phyloP scores from a whole-genome alignment of 1,140 invertebrate species.

The Caenorhabditis inopinata region DNA sequence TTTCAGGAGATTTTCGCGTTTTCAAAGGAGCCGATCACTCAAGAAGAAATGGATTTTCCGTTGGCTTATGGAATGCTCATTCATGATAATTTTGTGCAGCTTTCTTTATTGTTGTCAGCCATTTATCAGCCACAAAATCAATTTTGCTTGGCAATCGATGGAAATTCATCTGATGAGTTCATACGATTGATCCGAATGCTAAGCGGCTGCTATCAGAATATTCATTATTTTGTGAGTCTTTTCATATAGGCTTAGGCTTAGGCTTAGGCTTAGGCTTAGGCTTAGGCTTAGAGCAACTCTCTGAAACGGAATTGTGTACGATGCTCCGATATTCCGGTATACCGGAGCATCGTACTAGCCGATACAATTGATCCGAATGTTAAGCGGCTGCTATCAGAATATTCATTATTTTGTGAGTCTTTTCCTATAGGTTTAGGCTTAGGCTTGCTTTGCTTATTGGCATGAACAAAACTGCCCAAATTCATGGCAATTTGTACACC shows the following conservation, averaged over 20 bases:
- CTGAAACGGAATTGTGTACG: too few species aligned
- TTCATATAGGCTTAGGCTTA: too few species aligned
- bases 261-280: too few species aligned
- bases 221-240: background rate
- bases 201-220: background rate
- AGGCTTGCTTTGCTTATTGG: too few species aligned
- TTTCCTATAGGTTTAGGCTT: too few species aligned
- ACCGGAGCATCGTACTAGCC: background rate
- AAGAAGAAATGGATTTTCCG: background rate
- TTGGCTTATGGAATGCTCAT: slow-evolving; percentile 4
- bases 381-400: background rate
- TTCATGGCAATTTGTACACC: too few species aligned
- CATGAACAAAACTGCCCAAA: too few species aligned
- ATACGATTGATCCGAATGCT: background rate
- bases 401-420: slow-evolving; percentile 3
- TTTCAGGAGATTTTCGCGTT: background rate
- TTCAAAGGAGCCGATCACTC: background rate
- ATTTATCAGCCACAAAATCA: slow-evolving; percentile 4
- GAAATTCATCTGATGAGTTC: background rate
- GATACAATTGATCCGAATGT: background rate
- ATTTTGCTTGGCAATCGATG: background rate
- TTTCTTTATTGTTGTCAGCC: background rate
- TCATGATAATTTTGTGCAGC: background rate
- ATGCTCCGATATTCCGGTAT: too few species aligned
- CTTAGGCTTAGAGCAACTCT: too few species aligned